These are phyloP conservation scores for Macaria notata DNA, from an alignment of 2,888 invertebrate species.

Conservation along the genomic window DNA sequence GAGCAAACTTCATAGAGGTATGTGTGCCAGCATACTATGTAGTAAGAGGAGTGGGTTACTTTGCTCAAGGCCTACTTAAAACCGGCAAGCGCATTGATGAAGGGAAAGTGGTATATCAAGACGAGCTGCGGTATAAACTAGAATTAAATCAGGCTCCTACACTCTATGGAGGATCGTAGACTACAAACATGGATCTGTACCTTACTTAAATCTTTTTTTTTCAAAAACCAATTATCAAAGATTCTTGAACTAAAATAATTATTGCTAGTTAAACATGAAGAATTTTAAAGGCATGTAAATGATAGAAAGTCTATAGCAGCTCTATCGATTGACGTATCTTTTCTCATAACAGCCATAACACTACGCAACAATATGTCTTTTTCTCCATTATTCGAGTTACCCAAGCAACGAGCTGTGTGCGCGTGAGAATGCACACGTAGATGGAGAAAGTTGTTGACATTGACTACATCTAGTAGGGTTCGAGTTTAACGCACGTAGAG, in stretches of 20 bases:
- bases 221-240: neutral
- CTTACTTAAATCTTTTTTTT: neutral
- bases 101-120: constrained; percentile 52
- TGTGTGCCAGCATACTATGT: constrained; percentile 3
- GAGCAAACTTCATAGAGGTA: constrained; percentile 1
- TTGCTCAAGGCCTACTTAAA: constrained; percentile 35
- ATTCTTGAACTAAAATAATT: no score
- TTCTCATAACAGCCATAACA: neutral
- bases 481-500: no score
- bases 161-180: neutral
- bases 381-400: constrained; percentile 5
- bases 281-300: no score
- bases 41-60: constrained; percentile 15
- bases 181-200: no score
- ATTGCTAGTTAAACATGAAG: no score
- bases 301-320: no score
- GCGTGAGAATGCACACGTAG: constrained; percentile 29
- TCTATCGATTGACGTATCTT: no score
- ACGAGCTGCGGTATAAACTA: constrained; percentile 25
- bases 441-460: constrained; percentile 33
- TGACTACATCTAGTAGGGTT: constrained; percentile 1
- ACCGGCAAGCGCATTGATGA: constrained; percentile 43
- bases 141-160: constrained; percentile 22
- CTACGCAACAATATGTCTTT: constrained; percentile 5
- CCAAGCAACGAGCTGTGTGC: constrained; percentile 15